These are phyloP conservation scores for Goniozus legneri DNA, from an alignment of 1,140 invertebrate species.

Conservation along the genomic window DNA sequence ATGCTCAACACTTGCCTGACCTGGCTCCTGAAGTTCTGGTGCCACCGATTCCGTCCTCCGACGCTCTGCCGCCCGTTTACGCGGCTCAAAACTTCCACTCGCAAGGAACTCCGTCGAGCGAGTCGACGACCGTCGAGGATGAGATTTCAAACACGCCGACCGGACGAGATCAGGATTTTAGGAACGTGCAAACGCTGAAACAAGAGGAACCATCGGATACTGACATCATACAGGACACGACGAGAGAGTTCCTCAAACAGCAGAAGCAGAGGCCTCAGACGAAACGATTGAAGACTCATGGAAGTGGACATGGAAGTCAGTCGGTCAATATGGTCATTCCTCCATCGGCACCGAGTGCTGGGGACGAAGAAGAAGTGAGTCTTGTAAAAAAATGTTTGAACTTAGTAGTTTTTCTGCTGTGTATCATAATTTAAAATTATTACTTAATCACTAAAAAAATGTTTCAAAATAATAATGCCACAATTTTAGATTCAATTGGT, in stretches of 20 bases:
- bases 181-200: conserved; percentile 4
- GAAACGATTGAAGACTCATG: conserved; percentile 16
- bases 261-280: background rate
- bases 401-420: too few relatives aligned
- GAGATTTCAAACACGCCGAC: conserved; percentile 2
- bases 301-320: too few relatives aligned
- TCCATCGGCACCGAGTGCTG: conserved; percentile 10
- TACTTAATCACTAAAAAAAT: too few relatives aligned
- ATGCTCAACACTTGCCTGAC: conserved; percentile 24
- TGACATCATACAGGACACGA: too few relatives aligned
- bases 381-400: too few relatives aligned
- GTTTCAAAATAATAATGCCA: too few relatives aligned
- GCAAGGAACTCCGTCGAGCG: too few relatives aligned
- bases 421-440: too few relatives aligned
- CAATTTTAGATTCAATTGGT: conserved; percentile 65
- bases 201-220: conserved; percentile 10
- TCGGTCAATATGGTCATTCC: too few relatives aligned
- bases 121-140: too few relatives aligned
- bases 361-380: conserved; percentile 36
- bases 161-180: conserved; percentile 18
- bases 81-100: conserved; percentile 36
- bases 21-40: conserved; percentile 31
- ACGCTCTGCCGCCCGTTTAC: conserved; percentile 41
- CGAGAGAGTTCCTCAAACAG: too few relatives aligned
- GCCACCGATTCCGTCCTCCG: conserved; percentile 32